phyloP scores from a whole-genome alignment of 2,113 vertebrate genomes.

The Ciconia stormi region DNA sequence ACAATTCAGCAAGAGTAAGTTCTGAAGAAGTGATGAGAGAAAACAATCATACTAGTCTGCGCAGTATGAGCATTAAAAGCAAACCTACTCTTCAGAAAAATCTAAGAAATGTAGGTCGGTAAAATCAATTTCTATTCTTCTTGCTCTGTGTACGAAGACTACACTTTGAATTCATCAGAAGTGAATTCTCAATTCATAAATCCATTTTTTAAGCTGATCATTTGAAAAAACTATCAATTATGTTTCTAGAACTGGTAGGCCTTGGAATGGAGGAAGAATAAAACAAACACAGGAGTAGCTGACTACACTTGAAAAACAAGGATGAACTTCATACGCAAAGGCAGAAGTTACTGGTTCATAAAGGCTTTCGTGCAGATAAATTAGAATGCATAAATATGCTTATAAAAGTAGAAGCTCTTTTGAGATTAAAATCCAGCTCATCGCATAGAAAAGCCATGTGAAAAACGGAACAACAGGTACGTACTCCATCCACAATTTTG shows the following conservation, averaged over 20 bases:
- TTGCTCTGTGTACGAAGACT: background rate
- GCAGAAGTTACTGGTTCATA: background rate
- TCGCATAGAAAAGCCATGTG: background rate
- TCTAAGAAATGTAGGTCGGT: background rate
- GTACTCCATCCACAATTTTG: background rate
- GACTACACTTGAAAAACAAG: background rate
- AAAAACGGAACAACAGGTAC: background rate
- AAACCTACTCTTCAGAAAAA: background rate
- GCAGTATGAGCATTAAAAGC: background rate
- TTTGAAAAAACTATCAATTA: background rate
- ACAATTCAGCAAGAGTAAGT: background rate
- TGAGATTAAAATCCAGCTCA: background rate
- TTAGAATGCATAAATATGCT: background rate
- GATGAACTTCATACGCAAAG: background rate
- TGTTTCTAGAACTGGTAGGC: background rate
- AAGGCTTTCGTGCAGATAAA: background rate
- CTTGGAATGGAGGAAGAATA: background rate
- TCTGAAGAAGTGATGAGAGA: background rate
- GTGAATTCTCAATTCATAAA: background rate
- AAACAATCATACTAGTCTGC: background rate
- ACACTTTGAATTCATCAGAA: background rate
- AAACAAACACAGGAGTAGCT: background rate
- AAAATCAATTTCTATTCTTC: background rate
- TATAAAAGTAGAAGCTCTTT: background rate
- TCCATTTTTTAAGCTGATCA: background rate